Percentiles rank a stretch among this genome's conserved stretches.
Conservation (phyloP, 2,113 vertebrate species). For the Seriola quinqueradiata region DNA sequence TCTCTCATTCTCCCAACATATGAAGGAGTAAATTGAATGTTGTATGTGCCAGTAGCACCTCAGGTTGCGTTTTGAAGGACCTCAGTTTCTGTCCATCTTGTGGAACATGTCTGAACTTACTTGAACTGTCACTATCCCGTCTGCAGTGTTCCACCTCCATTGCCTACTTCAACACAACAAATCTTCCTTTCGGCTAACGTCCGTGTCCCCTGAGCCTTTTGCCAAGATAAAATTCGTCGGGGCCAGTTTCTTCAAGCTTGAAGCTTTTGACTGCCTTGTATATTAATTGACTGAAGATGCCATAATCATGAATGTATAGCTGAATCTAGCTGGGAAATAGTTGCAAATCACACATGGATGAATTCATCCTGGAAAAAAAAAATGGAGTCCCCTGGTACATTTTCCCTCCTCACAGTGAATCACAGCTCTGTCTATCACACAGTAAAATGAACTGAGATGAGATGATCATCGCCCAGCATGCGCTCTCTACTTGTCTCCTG, state of each 20-base stretch:
- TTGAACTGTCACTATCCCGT: constrained; percentile 54
- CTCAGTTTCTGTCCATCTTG: not conserved
- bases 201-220: constrained; percentile 7
- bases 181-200: constrained; percentile 39
- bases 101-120: constrained; percentile 43
- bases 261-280: constrained; percentile 43
- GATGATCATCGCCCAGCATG: constrained; percentile 30
- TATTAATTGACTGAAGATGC: constrained; percentile 34
- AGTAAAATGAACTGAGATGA: not conserved
- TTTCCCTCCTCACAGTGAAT: not conserved
- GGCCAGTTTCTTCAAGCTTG: constrained; percentile 13
- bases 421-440: not conserved
- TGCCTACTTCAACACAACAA: not conserved
- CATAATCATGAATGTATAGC: constrained; percentile 63
- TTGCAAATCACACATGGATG: not conserved
- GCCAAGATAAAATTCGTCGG: constrained; percentile 12
- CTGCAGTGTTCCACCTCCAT: constrained; percentile 19
- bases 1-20: not conserved
- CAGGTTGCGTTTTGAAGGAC: constrained; percentile 21
- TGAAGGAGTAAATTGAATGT: constrained; percentile 48
- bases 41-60: constrained; percentile 52
- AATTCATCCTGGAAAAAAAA: constrained; percentile 1
- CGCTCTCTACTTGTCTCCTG: not conserved
- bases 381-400: not conserved
- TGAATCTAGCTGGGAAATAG: constrained; percentile 30